Evolutionary conservation across 2,888 invertebrate species (phyloP).

Genomic region (Cyaniris semiargus): DNA sequence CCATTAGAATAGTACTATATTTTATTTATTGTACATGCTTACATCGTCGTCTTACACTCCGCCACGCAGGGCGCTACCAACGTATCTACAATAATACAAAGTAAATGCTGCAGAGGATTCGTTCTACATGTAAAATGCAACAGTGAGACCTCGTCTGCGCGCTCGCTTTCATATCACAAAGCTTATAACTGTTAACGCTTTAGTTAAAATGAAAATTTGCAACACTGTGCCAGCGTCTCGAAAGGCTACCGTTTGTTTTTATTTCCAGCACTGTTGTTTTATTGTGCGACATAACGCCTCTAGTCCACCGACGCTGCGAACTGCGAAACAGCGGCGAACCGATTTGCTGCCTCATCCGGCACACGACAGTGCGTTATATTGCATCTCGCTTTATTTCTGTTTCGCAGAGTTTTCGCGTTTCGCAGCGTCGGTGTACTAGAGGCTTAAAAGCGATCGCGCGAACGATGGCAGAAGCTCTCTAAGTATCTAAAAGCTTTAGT

Average conservation of each 20-base stretch:
- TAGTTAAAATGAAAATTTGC: too few species aligned
- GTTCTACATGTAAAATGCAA: slow-evolving; percentile 64
- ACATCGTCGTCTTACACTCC: slow-evolving; percentile 58
- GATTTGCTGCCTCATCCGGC: too few species aligned
- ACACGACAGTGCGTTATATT: too few species aligned
- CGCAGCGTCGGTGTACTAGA: too few species aligned
- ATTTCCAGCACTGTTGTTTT: neutral
- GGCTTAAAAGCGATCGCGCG: neutral
- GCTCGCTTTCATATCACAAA: neutral
- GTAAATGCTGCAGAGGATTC: slow-evolving; percentile 68
- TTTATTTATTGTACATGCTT: slow-evolving; percentile 71
- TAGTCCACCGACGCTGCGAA: too few species aligned
- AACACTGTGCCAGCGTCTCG: too few species aligned
- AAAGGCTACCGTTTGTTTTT: too few species aligned
- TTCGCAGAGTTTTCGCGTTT: too few species aligned
- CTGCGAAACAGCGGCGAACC: too few species aligned
- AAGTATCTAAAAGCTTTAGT: slow-evolving; percentile 65
- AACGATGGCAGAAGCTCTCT: slow-evolving; percentile 52
- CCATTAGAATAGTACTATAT: slow-evolving; percentile 79
- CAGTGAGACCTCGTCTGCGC: slow-evolving; percentile 38
- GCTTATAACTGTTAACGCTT: neutral
- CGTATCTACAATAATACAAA: slow-evolving; percentile 70
- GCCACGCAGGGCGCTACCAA: slow-evolving; percentile 59
- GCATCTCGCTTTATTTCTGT: too few species aligned
- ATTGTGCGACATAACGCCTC: neutral